Percentiles rank a stretch among this genome's conserved stretches.
Evolutionary conservation across 2,113 vertebrate species (phyloP).

Genomic region (Tichodroma muraria): DNA sequence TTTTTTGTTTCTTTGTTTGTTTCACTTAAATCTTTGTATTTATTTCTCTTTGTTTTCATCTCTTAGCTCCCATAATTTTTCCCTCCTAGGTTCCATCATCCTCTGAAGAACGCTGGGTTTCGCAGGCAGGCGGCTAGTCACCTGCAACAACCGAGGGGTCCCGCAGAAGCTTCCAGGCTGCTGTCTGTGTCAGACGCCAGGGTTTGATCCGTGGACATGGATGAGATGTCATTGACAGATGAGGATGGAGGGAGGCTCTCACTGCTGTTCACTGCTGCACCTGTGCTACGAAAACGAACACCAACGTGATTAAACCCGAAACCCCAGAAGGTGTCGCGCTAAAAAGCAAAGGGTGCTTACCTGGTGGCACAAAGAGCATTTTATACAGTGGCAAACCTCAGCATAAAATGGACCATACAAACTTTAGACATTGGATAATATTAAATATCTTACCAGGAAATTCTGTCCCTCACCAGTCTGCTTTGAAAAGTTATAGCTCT

Average conservation of each 20-base stretch:
- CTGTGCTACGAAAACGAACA: conserved; percentile 98
- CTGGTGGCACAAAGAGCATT: background rate
- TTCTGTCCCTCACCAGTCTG: background rate
- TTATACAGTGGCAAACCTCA: background rate
- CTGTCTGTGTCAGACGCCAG: conserved; percentile 99
- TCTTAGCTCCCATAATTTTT: conserved; percentile 35
- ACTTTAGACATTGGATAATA: background rate
- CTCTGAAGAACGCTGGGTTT: conserved; percentile 98
- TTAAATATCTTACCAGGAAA: background rate
- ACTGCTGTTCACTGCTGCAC: conserved; percentile 99
- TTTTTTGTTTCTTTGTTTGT: background rate
- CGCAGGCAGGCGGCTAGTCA: conserved; percentile 99
- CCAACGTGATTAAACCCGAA: conserved; percentile 87
- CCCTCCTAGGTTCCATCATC: conserved; percentile 75
- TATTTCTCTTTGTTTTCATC: conserved; percentile 59
- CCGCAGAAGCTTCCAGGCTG: conserved; percentile 98
- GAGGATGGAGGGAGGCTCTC: conserved; percentile 98
- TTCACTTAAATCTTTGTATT: conserved; percentile 46
- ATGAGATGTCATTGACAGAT: conserved; percentile 98
- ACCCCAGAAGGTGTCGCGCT: background rate
- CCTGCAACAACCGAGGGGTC: conserved; percentile 99
- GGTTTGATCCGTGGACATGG: conserved; percentile 99
- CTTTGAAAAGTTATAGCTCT: background rate
- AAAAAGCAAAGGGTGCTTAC: background rate
- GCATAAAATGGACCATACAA: background rate